Evolutionary conservation across 2,888 invertebrate genomes (phyloP).

Genomic region (Erebia palarica): DNA sequence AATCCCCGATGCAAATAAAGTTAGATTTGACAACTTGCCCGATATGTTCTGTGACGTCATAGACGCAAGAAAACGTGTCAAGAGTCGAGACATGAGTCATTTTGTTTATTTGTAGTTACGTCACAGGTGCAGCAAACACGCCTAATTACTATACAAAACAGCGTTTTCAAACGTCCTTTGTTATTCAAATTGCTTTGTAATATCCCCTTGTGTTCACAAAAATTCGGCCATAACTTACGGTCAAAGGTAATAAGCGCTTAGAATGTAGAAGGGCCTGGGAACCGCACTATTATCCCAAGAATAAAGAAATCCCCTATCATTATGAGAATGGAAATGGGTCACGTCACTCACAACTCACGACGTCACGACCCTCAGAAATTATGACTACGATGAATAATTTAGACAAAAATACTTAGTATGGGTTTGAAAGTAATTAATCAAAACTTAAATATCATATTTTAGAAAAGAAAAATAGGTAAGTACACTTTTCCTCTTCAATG

Average conservation of each 20-base stretch:
- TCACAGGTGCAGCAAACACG: conserved; percentile 2
- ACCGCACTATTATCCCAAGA: too few species aligned
- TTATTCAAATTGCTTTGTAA: conserved; percentile 3
- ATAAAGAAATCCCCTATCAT: too few species aligned
- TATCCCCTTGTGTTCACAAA: neutral
- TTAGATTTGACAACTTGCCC: neutral
- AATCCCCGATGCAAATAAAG: neutral
- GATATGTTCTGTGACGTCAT: neutral
- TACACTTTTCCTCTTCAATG: neutral
- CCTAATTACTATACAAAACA: neutral
- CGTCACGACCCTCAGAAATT: too few species aligned
- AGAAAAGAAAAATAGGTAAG: neutral
- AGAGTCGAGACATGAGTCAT: neutral
- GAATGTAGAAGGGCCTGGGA: too few species aligned
- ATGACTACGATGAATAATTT: too few species aligned
- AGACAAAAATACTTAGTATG: neutral
- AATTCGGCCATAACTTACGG: neutral
- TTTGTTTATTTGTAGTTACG: conserved; percentile 1
- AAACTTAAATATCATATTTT: neutral
- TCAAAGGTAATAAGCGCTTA: neutral
- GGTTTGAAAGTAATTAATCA: neutral
- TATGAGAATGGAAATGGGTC: too few species aligned
- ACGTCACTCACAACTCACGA: too few species aligned
- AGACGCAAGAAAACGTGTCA: neutral
- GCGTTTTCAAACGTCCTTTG: conserved; percentile 8